These are phyloP conservation scores for Karalla daura DNA, from an alignment of 2,797 vertebrate genomes.

Conservation along the genomic window DNA sequence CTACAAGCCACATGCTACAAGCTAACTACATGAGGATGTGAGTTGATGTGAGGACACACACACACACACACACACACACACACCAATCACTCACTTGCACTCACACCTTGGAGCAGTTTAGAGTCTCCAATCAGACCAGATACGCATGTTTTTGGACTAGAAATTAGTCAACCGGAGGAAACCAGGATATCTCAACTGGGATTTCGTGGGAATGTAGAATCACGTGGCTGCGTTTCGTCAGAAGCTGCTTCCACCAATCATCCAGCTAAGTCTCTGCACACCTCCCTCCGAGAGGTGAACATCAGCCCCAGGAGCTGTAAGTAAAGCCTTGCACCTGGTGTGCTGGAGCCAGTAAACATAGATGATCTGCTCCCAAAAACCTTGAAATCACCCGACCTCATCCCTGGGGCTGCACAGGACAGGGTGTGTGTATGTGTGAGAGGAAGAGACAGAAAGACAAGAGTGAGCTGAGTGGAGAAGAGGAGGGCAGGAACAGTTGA, in stretches of 20 bases:
- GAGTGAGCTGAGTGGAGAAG: slow-evolving; percentile 6
- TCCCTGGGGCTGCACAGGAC: slow-evolving; percentile 28
- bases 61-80: too few relatives aligned
- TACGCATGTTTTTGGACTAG: slow-evolving; percentile 5
- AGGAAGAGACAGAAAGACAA: not conserved
- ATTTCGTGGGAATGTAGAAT: too few relatives aligned
- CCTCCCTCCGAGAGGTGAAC: slow-evolving; percentile 43
- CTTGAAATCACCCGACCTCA: slow-evolving; percentile 48
- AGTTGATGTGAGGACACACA: not conserved
- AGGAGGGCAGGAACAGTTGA: slow-evolving; percentile 29
- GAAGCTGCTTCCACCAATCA: slow-evolving; percentile 43
- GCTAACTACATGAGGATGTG: too few relatives aligned
- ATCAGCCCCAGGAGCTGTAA: slow-evolving; percentile 54
- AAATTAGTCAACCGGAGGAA: too few relatives aligned
- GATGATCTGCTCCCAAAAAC: slow-evolving; percentile 65
- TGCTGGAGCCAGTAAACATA: slow-evolving; percentile 55
- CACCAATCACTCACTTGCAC: too few relatives aligned
- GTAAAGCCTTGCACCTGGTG: slow-evolving; percentile 50
- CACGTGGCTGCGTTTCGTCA: slow-evolving; percentile 18
- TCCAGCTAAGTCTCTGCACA: slow-evolving; percentile 55
- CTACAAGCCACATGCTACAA: too few relatives aligned
- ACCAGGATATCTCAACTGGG: too few relatives aligned
- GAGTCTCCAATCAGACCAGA: too few relatives aligned
- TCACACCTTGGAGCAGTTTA: too few relatives aligned
- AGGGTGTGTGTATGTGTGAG: not conserved